Evolutionary conservation across 1,140 invertebrate genomes (phyloP).

Genomic region (Lordiphosa collinella): DNA sequence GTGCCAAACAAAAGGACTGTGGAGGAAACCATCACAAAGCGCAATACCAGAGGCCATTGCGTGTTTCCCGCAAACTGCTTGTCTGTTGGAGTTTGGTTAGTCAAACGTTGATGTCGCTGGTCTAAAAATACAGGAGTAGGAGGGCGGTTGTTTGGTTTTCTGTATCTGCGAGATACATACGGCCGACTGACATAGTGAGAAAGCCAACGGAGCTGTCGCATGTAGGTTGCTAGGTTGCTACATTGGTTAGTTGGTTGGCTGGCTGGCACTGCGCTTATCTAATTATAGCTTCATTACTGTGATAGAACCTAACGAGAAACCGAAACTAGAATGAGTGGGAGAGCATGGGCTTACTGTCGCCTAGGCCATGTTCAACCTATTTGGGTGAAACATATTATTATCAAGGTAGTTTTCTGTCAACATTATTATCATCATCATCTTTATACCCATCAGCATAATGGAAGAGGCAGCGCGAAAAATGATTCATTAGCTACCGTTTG

Average conservation of each 20-base stretch:
- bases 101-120: conserved; percentile 43
- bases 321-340: conserved; percentile 7
- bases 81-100: conserved; percentile 57
- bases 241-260: conserved; percentile 3
- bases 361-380: conserved; percentile 42
- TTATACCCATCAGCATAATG: conserved; percentile 24
- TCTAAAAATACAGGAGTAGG: conserved; percentile 54
- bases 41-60: conserved; percentile 10
- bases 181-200: conserved; percentile 4
- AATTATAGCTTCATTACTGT: conserved; percentile 72
- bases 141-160: not conserved
- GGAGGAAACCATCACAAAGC: not conserved
- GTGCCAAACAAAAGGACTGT: conserved; percentile 13
- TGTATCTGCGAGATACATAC: conserved; percentile 40
- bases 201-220: not conserved
- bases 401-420: conserved; percentile 30
- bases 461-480: conserved; percentile 24
- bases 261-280: conserved; percentile 59
- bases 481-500: conserved; percentile 28
- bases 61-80: conserved; percentile 12
- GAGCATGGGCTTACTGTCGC: conserved; percentile 26
- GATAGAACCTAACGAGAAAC: conserved; percentile 4
- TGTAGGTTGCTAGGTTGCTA: conserved; percentile 15
- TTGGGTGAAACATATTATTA: conserved; percentile 42
- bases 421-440: conserved; percentile 34